Percentiles rank a stretch among this genome's conserved stretches.
phyloP scores from a whole-genome alignment of 2,888 invertebrate genomes.

The Diadromus collaris region DNA sequence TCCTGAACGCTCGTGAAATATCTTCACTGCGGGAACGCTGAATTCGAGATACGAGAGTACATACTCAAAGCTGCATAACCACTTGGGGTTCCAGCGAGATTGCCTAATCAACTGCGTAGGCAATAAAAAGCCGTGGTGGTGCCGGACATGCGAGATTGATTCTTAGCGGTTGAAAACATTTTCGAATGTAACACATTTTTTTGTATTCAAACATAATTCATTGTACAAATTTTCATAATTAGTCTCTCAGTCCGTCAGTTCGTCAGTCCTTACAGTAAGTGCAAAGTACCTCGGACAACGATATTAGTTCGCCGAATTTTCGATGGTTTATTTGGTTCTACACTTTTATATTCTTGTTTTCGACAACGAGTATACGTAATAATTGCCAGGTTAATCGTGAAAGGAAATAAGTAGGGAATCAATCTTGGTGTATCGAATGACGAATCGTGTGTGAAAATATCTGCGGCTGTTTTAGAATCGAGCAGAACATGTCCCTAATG shows the following conservation, averaged over 20 bases:
- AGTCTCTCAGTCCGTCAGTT: background rate
- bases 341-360: too few relatives aligned
- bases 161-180: background rate
- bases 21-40: background rate
- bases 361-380: too few relatives aligned
- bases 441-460: background rate
- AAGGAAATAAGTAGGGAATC: too few relatives aligned
- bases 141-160: background rate
- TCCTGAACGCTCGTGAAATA: constrained; percentile 11
- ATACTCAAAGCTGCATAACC: constrained; percentile 6
- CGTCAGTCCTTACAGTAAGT: background rate
- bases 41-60: constrained; percentile 16
- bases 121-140: background rate
- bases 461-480: background rate
- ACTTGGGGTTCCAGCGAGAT: background rate
- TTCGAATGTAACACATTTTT: background rate
- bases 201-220: background rate
- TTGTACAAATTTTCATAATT: background rate
- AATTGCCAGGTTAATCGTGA: too few relatives aligned
- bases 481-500: background rate
- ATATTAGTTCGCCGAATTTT: too few relatives aligned
- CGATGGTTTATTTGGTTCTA: too few relatives aligned
- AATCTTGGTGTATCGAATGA: too few relatives aligned
- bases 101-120: background rate
- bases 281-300: background rate